phyloP scores from a whole-genome alignment of 2,888 invertebrate genomes.

The Trichogramma dendrolimi region DNA sequence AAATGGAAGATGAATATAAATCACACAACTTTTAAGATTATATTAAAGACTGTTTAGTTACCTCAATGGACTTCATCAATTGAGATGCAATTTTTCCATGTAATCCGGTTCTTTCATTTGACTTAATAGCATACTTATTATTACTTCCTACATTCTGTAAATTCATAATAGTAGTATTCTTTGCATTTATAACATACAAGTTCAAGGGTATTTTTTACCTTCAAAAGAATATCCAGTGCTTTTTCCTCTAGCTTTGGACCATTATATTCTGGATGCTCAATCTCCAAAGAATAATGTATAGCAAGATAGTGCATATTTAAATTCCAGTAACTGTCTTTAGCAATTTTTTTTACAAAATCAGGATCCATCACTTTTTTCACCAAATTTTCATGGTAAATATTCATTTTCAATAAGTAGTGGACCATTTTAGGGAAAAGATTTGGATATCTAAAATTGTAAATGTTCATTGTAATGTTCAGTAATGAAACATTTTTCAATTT shows the following conservation, averaged over 20 bases:
- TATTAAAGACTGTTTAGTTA: no score
- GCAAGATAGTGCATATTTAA: constrained; percentile 61
- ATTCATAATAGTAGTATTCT: no score
- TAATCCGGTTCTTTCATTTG: constrained; percentile 37
- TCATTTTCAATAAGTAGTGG: no score
- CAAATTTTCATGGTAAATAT: constrained; percentile 3
- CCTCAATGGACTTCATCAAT: no score
- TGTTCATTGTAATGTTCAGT: constrained; percentile 29
- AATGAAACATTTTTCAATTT: constrained; percentile 7
- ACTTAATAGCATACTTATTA: constrained; percentile 55
- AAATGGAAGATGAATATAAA: no score
- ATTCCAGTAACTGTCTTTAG: constrained; percentile 53
- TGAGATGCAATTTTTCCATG: no score
- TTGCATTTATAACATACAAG: constrained; percentile 25
- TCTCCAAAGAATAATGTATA: constrained; percentile 60
- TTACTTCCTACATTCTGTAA: constrained; percentile 12
- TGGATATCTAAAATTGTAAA: neutral
- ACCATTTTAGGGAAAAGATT: no score
- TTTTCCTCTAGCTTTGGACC: constrained; percentile 58
- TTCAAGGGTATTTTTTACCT: constrained; percentile 40
- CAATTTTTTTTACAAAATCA: constrained; percentile 58
- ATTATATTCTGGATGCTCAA: constrained; percentile 59
- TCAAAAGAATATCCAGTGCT: constrained; percentile 56
- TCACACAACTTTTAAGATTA: no score
- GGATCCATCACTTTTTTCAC: constrained; percentile 57